Evolutionary conservation across 2,797 vertebrate species (phyloP).

Genomic region (Rhyacichthys aspro): DNA sequence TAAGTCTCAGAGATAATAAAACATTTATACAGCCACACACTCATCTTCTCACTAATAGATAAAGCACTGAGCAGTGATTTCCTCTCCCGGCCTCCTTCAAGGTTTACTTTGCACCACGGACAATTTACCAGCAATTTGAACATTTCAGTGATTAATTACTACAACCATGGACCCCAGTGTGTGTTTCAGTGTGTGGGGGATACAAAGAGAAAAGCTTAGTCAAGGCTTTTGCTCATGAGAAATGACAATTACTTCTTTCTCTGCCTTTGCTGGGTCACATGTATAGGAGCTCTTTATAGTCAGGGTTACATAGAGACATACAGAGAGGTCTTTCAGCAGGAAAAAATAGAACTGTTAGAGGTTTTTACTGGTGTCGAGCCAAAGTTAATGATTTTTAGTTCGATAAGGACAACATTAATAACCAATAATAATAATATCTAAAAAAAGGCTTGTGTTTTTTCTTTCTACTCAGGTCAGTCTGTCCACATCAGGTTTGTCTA

Average conservation of each 20-base stretch:
- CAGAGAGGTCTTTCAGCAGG: too few relatives aligned
- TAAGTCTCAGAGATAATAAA: conserved; percentile 45
- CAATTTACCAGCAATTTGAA: conserved; percentile 67
- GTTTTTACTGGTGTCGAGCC: too few relatives aligned
- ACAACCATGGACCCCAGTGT: background rate
- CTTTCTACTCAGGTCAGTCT: too few relatives aligned
- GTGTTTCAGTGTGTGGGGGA: conserved; percentile 22
- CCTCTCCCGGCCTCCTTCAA: conserved; percentile 45
- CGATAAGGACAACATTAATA: too few relatives aligned
- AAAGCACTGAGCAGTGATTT: conserved; percentile 13
- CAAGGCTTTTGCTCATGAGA: conserved; percentile 45
- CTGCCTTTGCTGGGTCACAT: conserved; percentile 32
- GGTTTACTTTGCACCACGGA: conserved; percentile 60
- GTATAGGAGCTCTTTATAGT: too few relatives aligned
- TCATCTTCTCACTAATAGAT: conserved; percentile 37
- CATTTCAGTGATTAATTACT: conserved; percentile 61
- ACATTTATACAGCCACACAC: conserved; percentile 36
- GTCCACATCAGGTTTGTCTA: too few relatives aligned
- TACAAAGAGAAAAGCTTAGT: conserved; percentile 36
- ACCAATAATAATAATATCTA: too few relatives aligned
- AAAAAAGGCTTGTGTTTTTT: too few relatives aligned
- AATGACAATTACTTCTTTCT: conserved; percentile 39
- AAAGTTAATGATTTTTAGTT: too few relatives aligned
- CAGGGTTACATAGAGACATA: too few relatives aligned
- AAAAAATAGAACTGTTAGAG: too few relatives aligned